phyloP scores from a whole-genome alignment of 2,113 vertebrate species.

The Cryptomyrus ogoouensis region DNA sequence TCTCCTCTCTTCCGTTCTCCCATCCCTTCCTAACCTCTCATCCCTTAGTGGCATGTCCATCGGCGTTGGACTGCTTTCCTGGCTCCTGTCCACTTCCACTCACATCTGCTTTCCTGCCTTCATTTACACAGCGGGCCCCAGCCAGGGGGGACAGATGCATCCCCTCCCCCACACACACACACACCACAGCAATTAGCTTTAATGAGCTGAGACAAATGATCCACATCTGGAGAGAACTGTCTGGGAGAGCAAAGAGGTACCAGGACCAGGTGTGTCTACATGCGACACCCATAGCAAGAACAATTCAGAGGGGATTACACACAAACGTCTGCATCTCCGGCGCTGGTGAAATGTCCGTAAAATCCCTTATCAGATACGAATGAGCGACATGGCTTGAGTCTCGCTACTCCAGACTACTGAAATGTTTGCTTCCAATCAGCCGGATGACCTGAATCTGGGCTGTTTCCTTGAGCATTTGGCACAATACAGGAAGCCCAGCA shows the following conservation, averaged over 20 bases:
- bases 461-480: background rate
- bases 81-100: background rate
- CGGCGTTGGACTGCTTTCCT: background rate
- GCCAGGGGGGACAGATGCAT: background rate
- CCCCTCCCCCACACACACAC: background rate
- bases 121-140: background rate
- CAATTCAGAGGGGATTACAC: background rate
- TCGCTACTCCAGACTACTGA: background rate
- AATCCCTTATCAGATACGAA: background rate
- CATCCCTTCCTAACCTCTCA: background rate
- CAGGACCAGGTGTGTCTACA: conserved; percentile 7
- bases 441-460: background rate
- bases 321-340: background rate
- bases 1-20: background rate
- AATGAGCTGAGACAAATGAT: conserved; percentile 5
- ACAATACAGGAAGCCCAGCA: background rate
- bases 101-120: background rate
- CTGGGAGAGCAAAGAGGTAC: background rate
- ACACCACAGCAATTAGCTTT: background rate
- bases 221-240: conserved; percentile 8
- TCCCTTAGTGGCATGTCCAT: background rate
- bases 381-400: background rate
- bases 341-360: background rate
- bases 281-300: background rate
- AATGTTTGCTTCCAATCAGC: background rate